These are phyloP conservation scores for Cyphomyrus plagiostoma DNA, from an alignment of 2,113 vertebrate species.

Conservation along the genomic window DNA sequence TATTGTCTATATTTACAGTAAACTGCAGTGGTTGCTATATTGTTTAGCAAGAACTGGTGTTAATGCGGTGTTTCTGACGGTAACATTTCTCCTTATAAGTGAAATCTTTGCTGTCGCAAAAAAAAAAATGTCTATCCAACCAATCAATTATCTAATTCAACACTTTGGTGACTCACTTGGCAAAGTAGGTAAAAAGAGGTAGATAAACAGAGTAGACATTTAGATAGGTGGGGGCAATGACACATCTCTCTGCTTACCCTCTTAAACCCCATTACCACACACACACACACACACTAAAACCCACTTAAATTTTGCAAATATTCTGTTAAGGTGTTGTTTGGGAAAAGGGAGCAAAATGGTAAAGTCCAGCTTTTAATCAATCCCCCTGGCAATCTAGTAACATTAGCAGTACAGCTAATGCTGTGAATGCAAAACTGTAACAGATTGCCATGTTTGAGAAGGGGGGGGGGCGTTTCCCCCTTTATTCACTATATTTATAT, in stretches of 20 bases:
- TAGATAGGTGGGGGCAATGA: neutral
- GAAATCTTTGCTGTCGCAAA: neutral
- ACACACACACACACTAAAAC: neutral
- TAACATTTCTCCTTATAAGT: neutral
- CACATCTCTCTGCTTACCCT: neutral
- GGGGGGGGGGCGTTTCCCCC: neutral
- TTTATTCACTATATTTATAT: neutral
- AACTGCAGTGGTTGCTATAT: too few relatives aligned
- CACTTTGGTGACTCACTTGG: neutral
- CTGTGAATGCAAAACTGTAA: neutral
- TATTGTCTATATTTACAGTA: too few relatives aligned
- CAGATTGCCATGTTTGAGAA: neutral
- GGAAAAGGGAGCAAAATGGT: neutral
- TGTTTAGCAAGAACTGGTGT: too few relatives aligned
- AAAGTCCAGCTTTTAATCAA: neutral
- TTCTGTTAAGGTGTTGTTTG: neutral
- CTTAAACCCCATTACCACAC: neutral
- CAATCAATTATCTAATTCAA: neutral
- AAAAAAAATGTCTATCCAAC: neutral
- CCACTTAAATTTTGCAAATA: neutral
- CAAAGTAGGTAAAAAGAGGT: neutral
- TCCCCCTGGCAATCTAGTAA: neutral
- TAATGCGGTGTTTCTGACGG: neutral
- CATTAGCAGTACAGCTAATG: neutral
- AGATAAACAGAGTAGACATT: neutral